Base-by-base conservation (phyloP, 2,888 invertebrate genomes). In the Himalopsyche kuldschensis region DNA sequence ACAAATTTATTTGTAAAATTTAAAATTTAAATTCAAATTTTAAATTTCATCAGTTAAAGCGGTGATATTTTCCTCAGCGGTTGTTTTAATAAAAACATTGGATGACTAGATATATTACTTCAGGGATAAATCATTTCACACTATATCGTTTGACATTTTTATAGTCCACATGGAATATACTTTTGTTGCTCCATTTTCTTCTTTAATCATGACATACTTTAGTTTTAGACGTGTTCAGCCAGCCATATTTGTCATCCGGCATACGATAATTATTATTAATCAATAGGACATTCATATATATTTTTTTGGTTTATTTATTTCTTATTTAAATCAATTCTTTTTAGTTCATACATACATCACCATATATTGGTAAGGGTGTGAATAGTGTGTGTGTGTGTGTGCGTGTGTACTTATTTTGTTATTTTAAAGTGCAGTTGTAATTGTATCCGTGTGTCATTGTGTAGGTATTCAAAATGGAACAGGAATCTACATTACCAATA, bases 331-430 rank as follows among this genome's bases (percentile, higher is more conserved):
- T 41, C 27, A 27, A 30, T 63, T 63, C n/a, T 69, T 69, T 69
- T 69, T 30, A 69, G 20, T 69, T 55, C 27, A 20, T 69, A 69
- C 69, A 69, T 69, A 69, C 69, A 69, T 69, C 69, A 27, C 27
- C 20, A 69, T 69, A 55, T 69, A 69, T 69, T 30, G 69, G 30
- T 69, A 69, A 69, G 69, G 69, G 69, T 69, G 69, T 69, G 69
- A 69, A 69, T 69, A 69, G 69, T 81, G 80, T 77, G 48, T 83
- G 48, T 77, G 48, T 83, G 48, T n/a, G 69, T 78, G 77, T 80
- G 69, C 69, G 83, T 80, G 83, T 80, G 83, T 83, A 80, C 76
- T 75, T 81, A 41, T 77, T 46, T 35, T 46, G 35, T 77, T 77
- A 69, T 69, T 69, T 69, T 69, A 69, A 69, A 69, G 69, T 69